Base-by-base conservation (phyloP, 2,113 vertebrate species). In the Apteryx mantelli region DNA sequence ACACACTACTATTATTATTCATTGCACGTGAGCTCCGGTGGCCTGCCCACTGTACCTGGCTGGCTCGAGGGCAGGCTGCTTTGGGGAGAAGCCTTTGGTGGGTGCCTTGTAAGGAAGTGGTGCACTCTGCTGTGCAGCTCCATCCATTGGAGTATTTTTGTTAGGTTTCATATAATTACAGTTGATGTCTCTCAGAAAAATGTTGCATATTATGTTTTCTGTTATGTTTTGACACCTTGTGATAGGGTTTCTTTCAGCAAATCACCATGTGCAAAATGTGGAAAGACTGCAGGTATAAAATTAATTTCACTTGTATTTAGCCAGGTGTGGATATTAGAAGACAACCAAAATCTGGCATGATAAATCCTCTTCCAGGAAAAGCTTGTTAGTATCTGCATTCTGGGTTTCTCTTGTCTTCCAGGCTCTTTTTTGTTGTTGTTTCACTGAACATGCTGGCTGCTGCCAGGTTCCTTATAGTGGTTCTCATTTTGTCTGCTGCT, bases 291-390 rank as follows among this genome's bases (percentile, higher is more conserved):
- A 87, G 94, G 82, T 94, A 87, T 94, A 92, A 96, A 96, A 96
- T 91, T 91, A 97, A 97, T 97, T 97, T 97, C 50, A 95, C 97
- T 97, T 97, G 94, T 95, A 97, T 97, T 96, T 97, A 96, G 88
- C 96, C 95, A 94, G 94, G 64, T 56, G 82, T 94, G 48, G 80
- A 74, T 94, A 73, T 96, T 92, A 76, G 69, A 74, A 97, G 82
- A 93, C 95, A 94, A 90, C 76, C 20, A 77, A 78, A 93, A 95
- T 68, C 75, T 83, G 70, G 64, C 66, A 82, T 90, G 79, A 60
- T 95, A 96, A 95, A 95, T 94, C 79, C 55, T 93, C 84, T 93
- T 91, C 69, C 30, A 79, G 86, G 71, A 36, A 50, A 69, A 78
- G 58, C 68, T 63, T 63, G 60, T 52, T 73, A 80, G 34, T 46